A percentile compares a stretch with the other conserved stretches of the same genome.
These are phyloP conservation scores for Dexiosoma caninum DNA, from an alignment of 2,888 invertebrate genomes.

Conservation along the genomic window DNA sequence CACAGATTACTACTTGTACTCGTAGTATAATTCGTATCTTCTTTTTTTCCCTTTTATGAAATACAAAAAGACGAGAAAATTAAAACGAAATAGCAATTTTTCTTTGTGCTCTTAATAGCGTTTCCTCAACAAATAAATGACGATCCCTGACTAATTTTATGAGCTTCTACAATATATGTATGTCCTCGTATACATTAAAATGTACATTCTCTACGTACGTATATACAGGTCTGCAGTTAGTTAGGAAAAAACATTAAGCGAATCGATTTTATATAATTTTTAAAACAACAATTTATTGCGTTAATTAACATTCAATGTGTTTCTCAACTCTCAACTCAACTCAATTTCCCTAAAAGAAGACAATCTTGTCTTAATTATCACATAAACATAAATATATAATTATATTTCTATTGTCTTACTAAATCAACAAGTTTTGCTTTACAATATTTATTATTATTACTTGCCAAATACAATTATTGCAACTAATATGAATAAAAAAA, in stretches of 20 bases:
- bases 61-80: slow-evolving; percentile 11
- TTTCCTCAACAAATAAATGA: slow-evolving; percentile 43
- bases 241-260: not conserved
- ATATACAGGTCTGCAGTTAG: too few relatives aligned
- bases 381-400: too few relatives aligned
- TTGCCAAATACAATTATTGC: too few relatives aligned
- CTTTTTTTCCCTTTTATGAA: not conserved
- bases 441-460: too few relatives aligned
- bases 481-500: too few relatives aligned
- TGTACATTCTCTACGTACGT: not conserved
- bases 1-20: slow-evolving; percentile 21
- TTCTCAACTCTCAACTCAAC: too few relatives aligned
- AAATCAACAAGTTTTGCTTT: too few relatives aligned
- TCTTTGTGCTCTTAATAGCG: slow-evolving; percentile 23
- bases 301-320: not conserved
- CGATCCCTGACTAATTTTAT: slow-evolving; percentile 52
- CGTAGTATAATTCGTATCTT: not conserved
- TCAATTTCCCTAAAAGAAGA: too few relatives aligned
- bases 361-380: too few relatives aligned
- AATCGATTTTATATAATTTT: slow-evolving; percentile 23
- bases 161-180: not conserved
- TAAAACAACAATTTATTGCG: not conserved
- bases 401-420: too few relatives aligned
- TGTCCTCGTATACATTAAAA: not conserved
- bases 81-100: slow-evolving; percentile 17